Base-by-base conservation (phyloP, 2,888 invertebrate genomes). In the Choristoneura rosaceana region DNA sequence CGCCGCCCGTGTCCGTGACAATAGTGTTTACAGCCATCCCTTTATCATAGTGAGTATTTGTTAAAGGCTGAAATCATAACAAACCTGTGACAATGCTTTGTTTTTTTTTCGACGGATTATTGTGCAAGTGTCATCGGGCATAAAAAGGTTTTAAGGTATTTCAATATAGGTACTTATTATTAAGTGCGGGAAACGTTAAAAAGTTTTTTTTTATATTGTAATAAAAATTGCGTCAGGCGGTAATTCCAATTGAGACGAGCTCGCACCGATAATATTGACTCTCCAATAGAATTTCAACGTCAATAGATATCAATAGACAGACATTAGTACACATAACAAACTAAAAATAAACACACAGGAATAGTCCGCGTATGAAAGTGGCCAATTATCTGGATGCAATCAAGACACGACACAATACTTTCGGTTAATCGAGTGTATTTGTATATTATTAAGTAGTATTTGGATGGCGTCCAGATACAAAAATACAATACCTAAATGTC, bases 401-500 rank as follows among this genome's bases (percentile, higher is more conserved):
- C 66, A 70, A 60, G 33, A 41, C 50, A 4, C 25, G 10, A 52
- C 47, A 66, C 33, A 59, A 67, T 66, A 38, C 41, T 65, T 65
- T 66, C 34, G 45, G 71, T 41, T 68, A 71, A 63, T 68, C 59
- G 52, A 66, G 73, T 73, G 71, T 71, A 59, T 73, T 73, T 73
- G 63, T 59, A 71, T 73, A 73, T 73, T 62, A 64, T 73, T 62
- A 64, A 69, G 64, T 59, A 73, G 73, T 69, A 92, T 91, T 93
- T 93, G 93, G 93, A 93, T 77, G 77, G 77, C 77, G 82, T 91
- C 93, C 93, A 93, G 92, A 89, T 91, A 87, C 87, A 90, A 91
- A 93, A 93, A 93, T 93, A 93, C 92, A 91, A 90, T 90, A 86
- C 88, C 87, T 89, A 87, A 85, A 84, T 85, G 83, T 87, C 88